These are phyloP conservation scores for Hephaestus fuliginosus DNA, from an alignment of 2,797 vertebrate genomes.

Conservation along the genomic window DNA sequence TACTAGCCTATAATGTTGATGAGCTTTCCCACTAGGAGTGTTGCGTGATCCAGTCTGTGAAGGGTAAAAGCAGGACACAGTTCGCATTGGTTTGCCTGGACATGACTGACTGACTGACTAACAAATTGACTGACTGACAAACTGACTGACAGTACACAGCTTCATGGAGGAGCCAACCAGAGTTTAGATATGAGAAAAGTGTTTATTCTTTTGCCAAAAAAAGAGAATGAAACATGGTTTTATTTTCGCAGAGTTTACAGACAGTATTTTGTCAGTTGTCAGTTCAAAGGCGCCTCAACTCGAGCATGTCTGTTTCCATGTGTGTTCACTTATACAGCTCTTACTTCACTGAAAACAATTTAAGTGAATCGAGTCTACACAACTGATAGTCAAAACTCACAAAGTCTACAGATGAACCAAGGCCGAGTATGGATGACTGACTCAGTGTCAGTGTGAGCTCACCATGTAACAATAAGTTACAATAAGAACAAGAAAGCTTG, in stretches of 20 bases:
- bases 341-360: conserved; percentile 40
- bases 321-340: conserved; percentile 56
- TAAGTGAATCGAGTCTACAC: conserved; percentile 13
- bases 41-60: conserved; percentile 36
- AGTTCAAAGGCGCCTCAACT: conserved; percentile 56
- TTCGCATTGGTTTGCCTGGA: conserved; percentile 44
- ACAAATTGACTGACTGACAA: too few relatives aligned
- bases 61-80: conserved; percentile 48
- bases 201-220: conserved; percentile 62
- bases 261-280: conserved; percentile 62
- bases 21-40: conserved; percentile 44
- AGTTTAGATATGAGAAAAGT: conserved; percentile 40
- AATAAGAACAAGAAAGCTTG: background rate
- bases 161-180: conserved; percentile 42
- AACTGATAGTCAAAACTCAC: conserved; percentile 9
- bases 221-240: conserved; percentile 48
- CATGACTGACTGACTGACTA: conserved; percentile 46
- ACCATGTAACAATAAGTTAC: background rate
- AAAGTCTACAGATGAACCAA: background rate
- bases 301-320: conserved; percentile 32
- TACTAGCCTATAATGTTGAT: conserved; percentile 62
- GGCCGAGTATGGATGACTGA: background rate
- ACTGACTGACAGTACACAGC: conserved; percentile 50
- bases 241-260: conserved; percentile 46
- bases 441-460: background rate